A percentile compares a stretch with the other conserved stretches of the same genome.
Evolutionary conservation across 1,140 invertebrate genomes (phyloP).

Genomic region (Microplitis mediator): DNA sequence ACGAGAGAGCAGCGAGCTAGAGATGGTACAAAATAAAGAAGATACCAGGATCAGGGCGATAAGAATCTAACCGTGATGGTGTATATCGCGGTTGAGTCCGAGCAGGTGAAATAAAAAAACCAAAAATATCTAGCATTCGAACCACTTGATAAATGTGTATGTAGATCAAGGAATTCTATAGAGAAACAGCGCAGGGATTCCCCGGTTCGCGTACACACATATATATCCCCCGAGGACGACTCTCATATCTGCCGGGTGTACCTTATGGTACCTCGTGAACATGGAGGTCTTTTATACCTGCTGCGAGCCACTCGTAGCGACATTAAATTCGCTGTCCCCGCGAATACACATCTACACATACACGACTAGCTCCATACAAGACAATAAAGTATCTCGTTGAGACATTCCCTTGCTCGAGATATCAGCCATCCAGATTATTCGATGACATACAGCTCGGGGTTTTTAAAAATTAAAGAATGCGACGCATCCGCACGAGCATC

Average conservation of each 20-base stretch:
- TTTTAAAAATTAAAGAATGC: conserved; percentile 24
- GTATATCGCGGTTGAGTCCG: too few relatives aligned
- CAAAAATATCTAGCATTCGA: too few relatives aligned
- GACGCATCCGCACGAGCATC: conserved; percentile 22
- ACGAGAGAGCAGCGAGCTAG: too few relatives aligned
- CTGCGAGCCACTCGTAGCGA: not conserved
- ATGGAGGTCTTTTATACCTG: not conserved
- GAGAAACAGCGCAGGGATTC: too few relatives aligned
- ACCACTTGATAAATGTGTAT: too few relatives aligned
- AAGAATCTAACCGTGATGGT: too few relatives aligned
- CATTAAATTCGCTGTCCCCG: not conserved
- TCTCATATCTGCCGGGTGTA: not conserved
- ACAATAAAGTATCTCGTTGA: not conserved
- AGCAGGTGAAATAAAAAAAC: too few relatives aligned
- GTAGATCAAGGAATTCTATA: too few relatives aligned
- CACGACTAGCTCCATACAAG: not conserved
- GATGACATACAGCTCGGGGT: conserved; percentile 24
- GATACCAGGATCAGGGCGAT: too few relatives aligned
- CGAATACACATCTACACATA: not conserved
- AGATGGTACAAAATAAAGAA: too few relatives aligned
- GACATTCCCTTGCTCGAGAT: conserved; percentile 30
- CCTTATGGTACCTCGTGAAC: conserved; percentile 3
- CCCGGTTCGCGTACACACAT: too few relatives aligned
- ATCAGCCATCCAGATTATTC: conserved; percentile 31
- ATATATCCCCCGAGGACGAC: not conserved